A percentile compares a stretch with the other conserved stretches of the same genome.
Evolutionary conservation across 2,113 vertebrate genomes (phyloP).

Genomic region (Cyprinodon tularosa): DNA sequence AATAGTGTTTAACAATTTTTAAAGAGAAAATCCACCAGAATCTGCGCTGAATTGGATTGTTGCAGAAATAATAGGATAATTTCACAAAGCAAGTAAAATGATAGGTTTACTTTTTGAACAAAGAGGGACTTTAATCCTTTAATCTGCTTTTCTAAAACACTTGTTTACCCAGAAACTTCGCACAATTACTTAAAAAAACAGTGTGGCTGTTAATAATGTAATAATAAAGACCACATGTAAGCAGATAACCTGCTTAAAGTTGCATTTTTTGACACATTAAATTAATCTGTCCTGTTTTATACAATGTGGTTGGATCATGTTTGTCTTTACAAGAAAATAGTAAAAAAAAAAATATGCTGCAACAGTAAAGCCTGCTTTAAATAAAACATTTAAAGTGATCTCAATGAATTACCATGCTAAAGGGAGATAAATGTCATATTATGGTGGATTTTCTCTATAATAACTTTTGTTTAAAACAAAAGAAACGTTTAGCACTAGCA

Average conservation of each 20-base stretch:
- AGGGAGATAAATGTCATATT: background rate
- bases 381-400: background rate
- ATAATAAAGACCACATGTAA: too few relatives aligned
- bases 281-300: background rate
- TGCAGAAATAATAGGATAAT: background rate
- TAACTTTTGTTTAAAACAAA: slow-evolving; percentile 3
- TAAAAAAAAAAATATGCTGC: background rate
- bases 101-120: background rate
- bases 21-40: slow-evolving; percentile 45
- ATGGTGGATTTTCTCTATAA: slow-evolving; percentile 42
- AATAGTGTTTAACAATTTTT: background rate
- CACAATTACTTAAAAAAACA: background rate
- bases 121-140: background rate
- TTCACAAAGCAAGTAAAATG: background rate
- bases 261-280: background rate
- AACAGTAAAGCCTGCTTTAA: background rate
- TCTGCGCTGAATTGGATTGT: background rate
- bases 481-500: slow-evolving; percentile 14
- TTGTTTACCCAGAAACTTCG: background rate
- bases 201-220: background rate
- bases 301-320: background rate
- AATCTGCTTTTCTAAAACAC: background rate
- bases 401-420: background rate
- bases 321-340: background rate
- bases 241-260: background rate